These are phyloP conservation scores for Seira sanloemensis DNA, from an alignment of 2,888 invertebrate species.

Conservation along the genomic window DNA sequence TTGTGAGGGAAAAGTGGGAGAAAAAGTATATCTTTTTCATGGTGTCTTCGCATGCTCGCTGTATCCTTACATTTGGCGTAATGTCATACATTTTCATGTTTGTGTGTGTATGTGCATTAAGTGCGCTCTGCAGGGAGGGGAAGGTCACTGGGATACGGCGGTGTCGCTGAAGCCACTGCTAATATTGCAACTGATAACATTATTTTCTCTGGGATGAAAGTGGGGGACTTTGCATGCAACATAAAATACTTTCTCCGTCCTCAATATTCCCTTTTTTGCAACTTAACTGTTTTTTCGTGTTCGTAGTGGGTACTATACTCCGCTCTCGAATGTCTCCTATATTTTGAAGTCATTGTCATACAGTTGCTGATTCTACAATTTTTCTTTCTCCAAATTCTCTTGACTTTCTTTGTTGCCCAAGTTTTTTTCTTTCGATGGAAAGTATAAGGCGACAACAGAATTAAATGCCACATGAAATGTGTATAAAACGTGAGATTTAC, in stretches of 20 bases:
- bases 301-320: too few relatives aligned
- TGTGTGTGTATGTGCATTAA: too few relatives aligned
- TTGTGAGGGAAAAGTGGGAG: too few relatives aligned
- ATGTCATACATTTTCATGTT: too few relatives aligned
- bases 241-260: not conserved
- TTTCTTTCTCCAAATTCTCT: not conserved
- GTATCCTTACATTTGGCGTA: too few relatives aligned
- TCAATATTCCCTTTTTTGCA: not conserved
- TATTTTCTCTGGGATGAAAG: not conserved
- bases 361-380: not conserved
- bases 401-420: not conserved
- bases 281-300: not conserved
- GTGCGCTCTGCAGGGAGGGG: too few relatives aligned
- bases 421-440: not conserved
- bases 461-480: conserved; percentile 64
- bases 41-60: too few relatives aligned
- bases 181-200: not conserved
- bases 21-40: too few relatives aligned
- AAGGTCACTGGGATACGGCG: too few relatives aligned
- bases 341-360: conserved; percentile 1
- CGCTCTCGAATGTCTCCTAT: not conserved
- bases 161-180: not conserved
- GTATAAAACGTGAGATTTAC: conserved; percentile 62
- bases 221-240: not conserved
- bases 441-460: conserved; percentile 43